Evolutionary conservation across 2,113 vertebrate genomes (phyloP).

Genomic region (Chloroceryle aenea): DNA sequence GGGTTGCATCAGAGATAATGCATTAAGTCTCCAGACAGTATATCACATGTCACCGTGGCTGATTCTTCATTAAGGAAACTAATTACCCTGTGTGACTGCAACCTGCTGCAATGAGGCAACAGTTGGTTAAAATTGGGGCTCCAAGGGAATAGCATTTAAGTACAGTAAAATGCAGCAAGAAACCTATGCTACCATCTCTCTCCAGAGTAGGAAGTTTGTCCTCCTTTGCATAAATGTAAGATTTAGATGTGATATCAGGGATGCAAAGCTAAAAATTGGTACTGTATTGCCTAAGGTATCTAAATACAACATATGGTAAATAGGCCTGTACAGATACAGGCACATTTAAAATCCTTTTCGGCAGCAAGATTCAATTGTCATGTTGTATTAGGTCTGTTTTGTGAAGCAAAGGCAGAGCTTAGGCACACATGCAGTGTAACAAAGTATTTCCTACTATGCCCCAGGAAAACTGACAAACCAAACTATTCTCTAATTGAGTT

Average conservation of each 20-base stretch:
- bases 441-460: conserved; percentile 68
- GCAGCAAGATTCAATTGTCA: conserved; percentile 62
- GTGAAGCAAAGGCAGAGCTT: conserved; percentile 62
- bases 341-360: conserved; percentile 45
- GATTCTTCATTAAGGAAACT: background rate
- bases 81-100: background rate
- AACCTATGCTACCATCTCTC: background rate
- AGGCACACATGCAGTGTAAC: conserved; percentile 25
- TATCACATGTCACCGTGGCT: background rate
- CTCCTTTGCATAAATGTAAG: background rate
- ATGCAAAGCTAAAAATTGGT: conserved; percentile 16
- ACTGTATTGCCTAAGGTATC: conserved; percentile 17
- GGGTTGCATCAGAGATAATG: background rate
- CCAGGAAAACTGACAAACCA: conserved; percentile 66
- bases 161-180: background rate
- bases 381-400: conserved; percentile 54
- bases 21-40: background rate
- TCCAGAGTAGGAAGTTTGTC: background rate
- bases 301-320: conserved; percentile 54
- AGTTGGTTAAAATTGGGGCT: background rate
- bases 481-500: conserved; percentile 57
- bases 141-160: background rate
- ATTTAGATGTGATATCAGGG: background rate
- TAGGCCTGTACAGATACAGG: background rate
- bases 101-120: background rate